Conservation (phyloP, 2,113 vertebrate species). For the Rhinoderma darwinii region DNA sequence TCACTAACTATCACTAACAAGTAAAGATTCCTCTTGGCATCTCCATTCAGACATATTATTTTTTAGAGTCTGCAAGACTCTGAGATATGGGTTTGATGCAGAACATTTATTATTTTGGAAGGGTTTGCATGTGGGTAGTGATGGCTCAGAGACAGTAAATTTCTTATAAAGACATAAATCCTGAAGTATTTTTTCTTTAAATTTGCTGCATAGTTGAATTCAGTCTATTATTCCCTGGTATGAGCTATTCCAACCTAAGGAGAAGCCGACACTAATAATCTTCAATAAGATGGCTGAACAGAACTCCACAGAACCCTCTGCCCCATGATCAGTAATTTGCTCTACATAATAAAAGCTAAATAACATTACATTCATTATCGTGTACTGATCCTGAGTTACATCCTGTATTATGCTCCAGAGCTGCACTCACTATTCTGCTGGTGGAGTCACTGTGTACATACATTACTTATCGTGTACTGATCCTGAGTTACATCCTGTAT, state of each 20-base stretch:
- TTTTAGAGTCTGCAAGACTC: neutral
- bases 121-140: neutral
- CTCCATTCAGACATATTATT: neutral
- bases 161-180: constrained; percentile 2
- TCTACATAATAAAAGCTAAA: no score
- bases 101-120: neutral
- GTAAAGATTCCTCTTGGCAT: neutral
- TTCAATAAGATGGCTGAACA: no score
- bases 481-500: no score
- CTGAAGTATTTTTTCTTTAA: neutral
- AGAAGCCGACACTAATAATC: no score
- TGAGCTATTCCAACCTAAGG: neutral
- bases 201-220: neutral
- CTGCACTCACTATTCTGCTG: no score
- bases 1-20: neutral
- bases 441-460: no score
- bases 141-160: neutral
- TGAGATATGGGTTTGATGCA: neutral
- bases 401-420: no score
- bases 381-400: no score
- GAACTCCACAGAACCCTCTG: no score
- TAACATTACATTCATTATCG: no score
- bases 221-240: neutral
- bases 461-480: no score
- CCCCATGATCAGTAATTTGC: no score